phyloP scores from a whole-genome alignment of 2,888 invertebrate genomes.

The Thumatha senex region DNA sequence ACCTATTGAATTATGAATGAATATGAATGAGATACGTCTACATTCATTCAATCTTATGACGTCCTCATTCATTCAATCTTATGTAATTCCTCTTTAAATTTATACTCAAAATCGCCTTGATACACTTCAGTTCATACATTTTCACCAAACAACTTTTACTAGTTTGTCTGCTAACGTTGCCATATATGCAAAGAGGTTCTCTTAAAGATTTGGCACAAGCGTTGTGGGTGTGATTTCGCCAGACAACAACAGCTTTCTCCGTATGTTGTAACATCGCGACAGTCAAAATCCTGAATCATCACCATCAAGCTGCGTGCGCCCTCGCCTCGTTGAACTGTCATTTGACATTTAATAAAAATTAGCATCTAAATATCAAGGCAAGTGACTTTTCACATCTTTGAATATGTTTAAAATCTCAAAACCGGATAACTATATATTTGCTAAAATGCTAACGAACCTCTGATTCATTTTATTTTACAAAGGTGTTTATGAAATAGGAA shows the following conservation, averaged over 20 bases:
- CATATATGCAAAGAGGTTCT: slow-evolving; percentile 61
- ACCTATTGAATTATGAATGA: neutral
- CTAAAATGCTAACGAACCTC: slow-evolving; percentile 52
- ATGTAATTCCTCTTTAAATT: slow-evolving; percentile 3
- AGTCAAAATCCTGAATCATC: slow-evolving; percentile 28
- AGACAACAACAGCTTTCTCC: slow-evolving; percentile 75
- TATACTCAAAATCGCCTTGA: slow-evolving; percentile 34
- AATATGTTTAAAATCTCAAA: slow-evolving; percentile 46
- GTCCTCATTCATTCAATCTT: neutral
- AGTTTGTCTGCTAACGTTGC: slow-evolving; percentile 49
- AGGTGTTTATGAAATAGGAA: slow-evolving; percentile 69
- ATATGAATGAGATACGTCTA: too few relatives aligned
- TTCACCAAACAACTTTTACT: slow-evolving; percentile 69
- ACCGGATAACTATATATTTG: slow-evolving; percentile 49
- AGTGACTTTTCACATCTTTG: slow-evolving; percentile 51
- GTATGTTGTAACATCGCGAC: slow-evolving; percentile 56
- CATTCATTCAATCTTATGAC: too few relatives aligned
- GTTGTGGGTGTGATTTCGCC: slow-evolving; percentile 80
- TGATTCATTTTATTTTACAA: slow-evolving; percentile 64
- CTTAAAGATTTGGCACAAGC: slow-evolving; percentile 72
- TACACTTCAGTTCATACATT: slow-evolving; percentile 34
- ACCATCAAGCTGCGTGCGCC: slow-evolving; percentile 7
- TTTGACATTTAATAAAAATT: slow-evolving; percentile 61
- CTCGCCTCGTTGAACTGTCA: slow-evolving; percentile 26
- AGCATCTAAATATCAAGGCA: slow-evolving; percentile 73